These are phyloP conservation scores for Ariopsis seemanni DNA, from an alignment of 2,113 vertebrate species.

Conservation along the genomic window DNA sequence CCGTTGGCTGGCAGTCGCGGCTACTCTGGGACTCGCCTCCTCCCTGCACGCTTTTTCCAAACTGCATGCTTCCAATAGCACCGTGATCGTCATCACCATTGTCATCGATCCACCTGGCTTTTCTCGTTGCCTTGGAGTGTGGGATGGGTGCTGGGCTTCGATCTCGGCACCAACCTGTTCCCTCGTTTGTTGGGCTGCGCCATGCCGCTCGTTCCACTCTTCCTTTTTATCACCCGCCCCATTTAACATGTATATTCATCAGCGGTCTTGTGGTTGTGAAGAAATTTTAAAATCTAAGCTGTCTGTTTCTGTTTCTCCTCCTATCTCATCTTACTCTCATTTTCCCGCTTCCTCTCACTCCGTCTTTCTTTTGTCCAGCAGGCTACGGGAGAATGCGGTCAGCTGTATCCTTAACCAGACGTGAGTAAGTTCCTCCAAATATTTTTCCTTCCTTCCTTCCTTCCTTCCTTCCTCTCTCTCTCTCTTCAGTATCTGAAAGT, in stretches of 20 bases:
- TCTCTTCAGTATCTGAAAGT: slow-evolving; percentile 36
- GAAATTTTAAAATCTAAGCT: slow-evolving; percentile 62
- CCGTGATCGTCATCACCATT: slow-evolving; percentile 6
- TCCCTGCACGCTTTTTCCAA: slow-evolving; percentile 18
- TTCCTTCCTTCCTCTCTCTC: not conserved
- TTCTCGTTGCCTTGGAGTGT: slow-evolving; percentile 12
- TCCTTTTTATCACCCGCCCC: not conserved
- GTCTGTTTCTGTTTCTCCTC: slow-evolving; percentile 48
- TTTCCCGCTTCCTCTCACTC: slow-evolving; percentile 50
- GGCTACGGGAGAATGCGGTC: slow-evolving; percentile 28
- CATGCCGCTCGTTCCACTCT: slow-evolving; percentile 16
- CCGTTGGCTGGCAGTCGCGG: slow-evolving; percentile 49
- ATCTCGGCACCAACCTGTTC: slow-evolving; percentile 33
- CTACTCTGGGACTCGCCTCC: slow-evolving; percentile 41
- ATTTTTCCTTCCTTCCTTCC: slow-evolving; percentile 14
- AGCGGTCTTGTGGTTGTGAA: slow-evolving; percentile 30
- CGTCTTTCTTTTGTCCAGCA: slow-evolving; percentile 46
- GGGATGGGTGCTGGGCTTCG: slow-evolving; percentile 18
- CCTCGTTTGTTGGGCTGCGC: not conserved
- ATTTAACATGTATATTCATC: slow-evolving; percentile 15
- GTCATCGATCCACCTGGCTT: slow-evolving; percentile 21
- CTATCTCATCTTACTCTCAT: slow-evolving; percentile 45
- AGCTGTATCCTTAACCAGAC: slow-evolving; percentile 27
- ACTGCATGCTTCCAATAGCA: slow-evolving; percentile 21
- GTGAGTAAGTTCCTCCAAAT: slow-evolving; percentile 45